Base-by-base conservation (phyloP, 64 coral and sea anemone species). In the Montipora cactus region DNA sequence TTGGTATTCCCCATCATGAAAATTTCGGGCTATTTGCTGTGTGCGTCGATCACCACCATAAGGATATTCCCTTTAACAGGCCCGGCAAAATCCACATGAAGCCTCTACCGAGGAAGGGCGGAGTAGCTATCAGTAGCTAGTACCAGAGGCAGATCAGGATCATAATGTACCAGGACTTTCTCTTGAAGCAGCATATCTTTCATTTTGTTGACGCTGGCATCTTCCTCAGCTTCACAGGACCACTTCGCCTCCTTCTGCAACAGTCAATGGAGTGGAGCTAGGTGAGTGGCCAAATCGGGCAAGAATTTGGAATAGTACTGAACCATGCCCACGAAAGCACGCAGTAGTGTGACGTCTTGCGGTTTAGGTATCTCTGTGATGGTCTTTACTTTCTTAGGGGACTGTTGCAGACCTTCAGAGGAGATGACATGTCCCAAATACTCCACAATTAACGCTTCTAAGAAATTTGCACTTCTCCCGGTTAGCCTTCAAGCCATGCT, bases 401-500 rank as follows among this genome's bases (percentile, higher is more conserved):
- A 90, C 61, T 80, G 58, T 1, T 67, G 57, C 1, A 90, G 77
- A 13, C 77, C 89, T 23, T 23, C 22, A 52, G 89, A 23, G 51
- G 78, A 91, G 22, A 91, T 91, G 13, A 91, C 48, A 53, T 90
- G 88, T 6, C 78, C 78, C 3, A 80, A 18, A 12, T 91, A 91
- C 48, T 91, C 89, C 5, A 81, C 89, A 52, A 59, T 72, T 23
- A 23, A 23, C 22, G 52, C 67, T 19, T 49, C 70, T 11, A 90
- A 58, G 81, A 80, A 91, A 2, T 67, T 87, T 58, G 83, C 87
- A 95, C 71, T 81, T 95, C 74, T 71, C 10, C 37, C 87, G 62
- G 79, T 83, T 91, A 44, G 79, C 89, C 47, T 47, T 91, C 79
- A 83, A 50, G 44, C 47, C 64, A 58, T 81, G 53, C 8, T 91